Evolutionary conservation across 2,797 vertebrate genomes (phyloP).

Genomic region (Ceyx erithaca): DNA sequence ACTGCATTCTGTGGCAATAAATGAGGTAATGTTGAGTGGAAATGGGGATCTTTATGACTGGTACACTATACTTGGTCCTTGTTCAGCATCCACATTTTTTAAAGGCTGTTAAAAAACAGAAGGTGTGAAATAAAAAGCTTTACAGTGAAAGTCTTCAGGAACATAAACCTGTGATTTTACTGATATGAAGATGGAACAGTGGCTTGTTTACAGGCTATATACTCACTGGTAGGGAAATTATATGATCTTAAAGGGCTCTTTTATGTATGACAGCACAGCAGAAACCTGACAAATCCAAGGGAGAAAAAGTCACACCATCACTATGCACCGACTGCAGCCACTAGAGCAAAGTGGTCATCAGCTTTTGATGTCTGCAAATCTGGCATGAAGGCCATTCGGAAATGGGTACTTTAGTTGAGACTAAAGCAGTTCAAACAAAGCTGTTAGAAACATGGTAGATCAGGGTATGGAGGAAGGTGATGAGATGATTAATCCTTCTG

Average conservation of each 20-base stretch:
- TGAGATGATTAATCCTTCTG: background rate
- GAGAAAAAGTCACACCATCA: background rate
- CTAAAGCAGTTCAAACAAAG: background rate
- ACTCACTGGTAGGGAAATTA: background rate
- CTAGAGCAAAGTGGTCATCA: background rate
- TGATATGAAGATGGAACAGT: background rate
- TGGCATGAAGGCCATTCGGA: background rate
- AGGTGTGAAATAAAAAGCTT: background rate
- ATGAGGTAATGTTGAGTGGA: background rate
- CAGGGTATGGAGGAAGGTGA: background rate
- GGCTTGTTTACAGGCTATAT: background rate
- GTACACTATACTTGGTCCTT: background rate
- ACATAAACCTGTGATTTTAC: background rate
- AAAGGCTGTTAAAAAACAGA: background rate
- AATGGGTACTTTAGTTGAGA: background rate
- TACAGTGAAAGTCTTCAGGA: background rate
- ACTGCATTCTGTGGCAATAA: background rate
- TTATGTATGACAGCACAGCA: fast-evolving
- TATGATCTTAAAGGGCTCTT: background rate
- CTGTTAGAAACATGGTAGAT: fast-evolving
- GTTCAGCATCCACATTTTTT: background rate
- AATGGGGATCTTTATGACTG: background rate
- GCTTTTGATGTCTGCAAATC: background rate
- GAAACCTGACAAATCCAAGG: background rate
- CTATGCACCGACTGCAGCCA: background rate